Base-by-base conservation (phyloP, 23 tunicate species). In the Aplidium turbinatum region DNA sequence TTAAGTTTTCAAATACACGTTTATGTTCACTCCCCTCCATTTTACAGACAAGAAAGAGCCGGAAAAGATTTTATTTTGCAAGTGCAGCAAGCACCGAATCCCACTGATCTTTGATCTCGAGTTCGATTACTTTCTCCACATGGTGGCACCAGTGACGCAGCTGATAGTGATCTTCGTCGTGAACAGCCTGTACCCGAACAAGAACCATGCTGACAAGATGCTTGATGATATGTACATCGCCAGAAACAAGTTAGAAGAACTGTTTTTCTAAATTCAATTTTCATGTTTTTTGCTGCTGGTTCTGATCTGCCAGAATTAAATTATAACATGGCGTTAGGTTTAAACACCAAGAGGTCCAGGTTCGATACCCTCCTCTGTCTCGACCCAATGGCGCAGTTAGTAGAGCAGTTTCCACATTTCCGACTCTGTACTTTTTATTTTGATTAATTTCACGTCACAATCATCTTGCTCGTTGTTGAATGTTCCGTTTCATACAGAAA, bases 61-160 rank as follows among this genome's bases (percentile, higher is more conserved):
- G 24, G 38, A 9, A 29, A 79, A 79, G 33, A 25, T 58, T 1
- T 64, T 84, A 35, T 27, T 83, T 0, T 91, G 97, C 92, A 91
- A 84, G 35, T 91, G 97, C 60, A 84, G 91, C 79, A 91, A 91
- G 47, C 87, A 81, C 35, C 67, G 73, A 29, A 72, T 91, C 13
- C 97, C 97, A 47, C 42, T 63, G 47, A 74, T 91, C 50, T 29
- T 78, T 55, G 97, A 91, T 57, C 47, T 84, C 25, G 97, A 91
- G 77, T 58, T 91, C 26, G 97, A 91, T 38, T 78, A 63, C 47
- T 91, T 78, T 76, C 46, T 91, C 57, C 85, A 81, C 57, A 67
- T 70, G 63, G 86, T 91, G 77, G 86, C 72, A 24, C 91, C 91
- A 1, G 51, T 36, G 66, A 58, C 57, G 6, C 97, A 91, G 78